A percentile compares a stretch with the other conserved stretches of the same genome.
These are phyloP conservation scores for Melieria omissa DNA, from an alignment of 2,888 invertebrate genomes.

Conservation along the genomic window DNA sequence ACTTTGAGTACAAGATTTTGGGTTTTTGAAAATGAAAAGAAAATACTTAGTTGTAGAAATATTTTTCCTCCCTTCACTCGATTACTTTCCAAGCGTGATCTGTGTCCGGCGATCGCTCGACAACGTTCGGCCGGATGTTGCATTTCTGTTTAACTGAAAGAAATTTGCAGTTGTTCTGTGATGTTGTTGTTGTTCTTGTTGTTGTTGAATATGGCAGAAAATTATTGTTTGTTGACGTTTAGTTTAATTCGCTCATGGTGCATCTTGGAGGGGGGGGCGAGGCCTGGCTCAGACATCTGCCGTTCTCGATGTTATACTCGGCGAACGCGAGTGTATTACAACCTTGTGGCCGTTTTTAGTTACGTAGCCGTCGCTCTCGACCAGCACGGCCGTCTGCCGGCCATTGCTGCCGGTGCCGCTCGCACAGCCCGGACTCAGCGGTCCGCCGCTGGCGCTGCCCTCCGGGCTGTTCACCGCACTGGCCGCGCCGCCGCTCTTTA, in stretches of 20 bases:
- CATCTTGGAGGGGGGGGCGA: constrained; percentile 77
- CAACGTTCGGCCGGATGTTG: no score
- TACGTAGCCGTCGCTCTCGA: constrained; percentile 84
- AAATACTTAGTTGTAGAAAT: background rate
- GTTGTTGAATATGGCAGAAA: constrained; percentile 29
- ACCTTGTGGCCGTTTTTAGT: constrained; percentile 91
- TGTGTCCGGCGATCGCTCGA: no score
- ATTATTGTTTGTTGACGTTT: constrained; percentile 28
- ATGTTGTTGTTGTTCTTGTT: constrained; percentile 45
- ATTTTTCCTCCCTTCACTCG: background rate
- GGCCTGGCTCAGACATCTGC: constrained; percentile 88
- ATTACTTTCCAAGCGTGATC: constrained; percentile 3
- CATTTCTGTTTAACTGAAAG: constrained; percentile 22
- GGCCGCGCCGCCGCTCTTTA: constrained; percentile 14
- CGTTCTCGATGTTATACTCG: constrained; percentile 83
- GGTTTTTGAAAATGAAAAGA: background rate
- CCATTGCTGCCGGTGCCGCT: constrained; percentile 58
- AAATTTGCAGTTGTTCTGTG: constrained; percentile 33
- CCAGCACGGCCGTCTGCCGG: constrained; percentile 85
- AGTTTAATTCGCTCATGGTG: constrained; percentile 45
- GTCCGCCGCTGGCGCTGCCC: constrained; percentile 42
- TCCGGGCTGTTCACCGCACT: constrained; percentile 24
- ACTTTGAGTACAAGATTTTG: background rate
- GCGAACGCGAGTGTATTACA: constrained; percentile 87
- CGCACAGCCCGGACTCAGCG: constrained; percentile 53